A percentile compares a stretch with the other conserved stretches of the same genome.
These are phyloP conservation scores for Philaethria dido DNA, from an alignment of 2,888 invertebrate species.

Conservation along the genomic window DNA sequence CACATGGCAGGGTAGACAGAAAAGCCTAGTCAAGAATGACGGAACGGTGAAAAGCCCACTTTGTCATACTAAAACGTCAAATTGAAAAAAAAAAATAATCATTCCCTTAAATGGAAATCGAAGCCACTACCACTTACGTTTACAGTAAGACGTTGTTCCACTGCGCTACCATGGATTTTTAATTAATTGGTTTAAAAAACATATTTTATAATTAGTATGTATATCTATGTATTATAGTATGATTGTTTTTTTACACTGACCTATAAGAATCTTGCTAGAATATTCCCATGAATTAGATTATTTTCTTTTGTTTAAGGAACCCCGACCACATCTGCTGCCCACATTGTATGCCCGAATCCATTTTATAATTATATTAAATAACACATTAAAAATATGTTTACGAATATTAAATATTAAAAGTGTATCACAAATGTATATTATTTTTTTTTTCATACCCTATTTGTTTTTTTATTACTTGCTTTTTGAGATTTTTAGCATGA, in stretches of 20 bases:
- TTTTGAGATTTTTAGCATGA: background rate
- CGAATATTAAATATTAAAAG: slow-evolving; percentile 87
- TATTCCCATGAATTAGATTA: background rate
- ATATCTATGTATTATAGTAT: background rate
- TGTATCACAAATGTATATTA: slow-evolving; percentile 86
- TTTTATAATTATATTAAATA: slow-evolving; percentile 85
- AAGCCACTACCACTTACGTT: too few species aligned
- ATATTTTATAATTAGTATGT: background rate
- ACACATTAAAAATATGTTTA: slow-evolving; percentile 86
- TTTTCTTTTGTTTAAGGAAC: slow-evolving; percentile 82
- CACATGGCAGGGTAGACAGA: too few species aligned
- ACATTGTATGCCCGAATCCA: slow-evolving; percentile 88
- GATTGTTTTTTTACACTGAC: background rate
- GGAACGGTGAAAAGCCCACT: too few species aligned
- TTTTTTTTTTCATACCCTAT: slow-evolving; percentile 46
- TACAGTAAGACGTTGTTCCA: too few species aligned
- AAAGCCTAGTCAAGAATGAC: too few species aligned
- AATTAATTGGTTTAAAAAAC: too few species aligned
- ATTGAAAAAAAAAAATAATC: too few species aligned
- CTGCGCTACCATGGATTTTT: too few species aligned
- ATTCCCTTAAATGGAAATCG: too few species aligned
- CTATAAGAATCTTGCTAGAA: slow-evolving; percentile 31
- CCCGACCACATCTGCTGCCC: slow-evolving; percentile 86
- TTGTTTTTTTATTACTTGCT: slow-evolving; percentile 31
- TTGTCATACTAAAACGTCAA: too few species aligned